Percentiles rank a stretch among this genome's conserved stretches.
phyloP scores from a whole-genome alignment of 2,113 vertebrate species.

The Ptyas mucosa region DNA sequence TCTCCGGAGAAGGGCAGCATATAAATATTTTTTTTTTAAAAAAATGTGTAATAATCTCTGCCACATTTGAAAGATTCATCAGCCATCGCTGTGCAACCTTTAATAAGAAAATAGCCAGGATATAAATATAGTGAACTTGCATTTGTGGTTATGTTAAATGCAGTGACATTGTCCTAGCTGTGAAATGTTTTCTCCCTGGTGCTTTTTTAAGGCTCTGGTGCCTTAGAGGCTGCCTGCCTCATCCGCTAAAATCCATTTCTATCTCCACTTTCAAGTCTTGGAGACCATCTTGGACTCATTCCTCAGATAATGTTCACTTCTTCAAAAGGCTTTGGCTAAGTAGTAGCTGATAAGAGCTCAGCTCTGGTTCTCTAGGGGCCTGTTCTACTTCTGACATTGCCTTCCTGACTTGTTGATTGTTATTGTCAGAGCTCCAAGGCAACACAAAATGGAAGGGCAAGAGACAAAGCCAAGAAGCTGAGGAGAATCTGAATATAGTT shows the following conservation, averaged over 20 bases:
- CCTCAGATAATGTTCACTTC: not conserved
- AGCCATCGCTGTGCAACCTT: not conserved
- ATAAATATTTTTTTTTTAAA: too few species aligned
- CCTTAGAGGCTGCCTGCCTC: too few species aligned
- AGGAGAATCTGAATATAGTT: slow-evolving; percentile 45
- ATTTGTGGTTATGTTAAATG: not conserved
- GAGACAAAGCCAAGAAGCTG: not conserved
- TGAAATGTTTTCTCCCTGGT: not conserved
- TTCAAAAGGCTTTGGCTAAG: not conserved
- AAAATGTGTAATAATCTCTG: not conserved
- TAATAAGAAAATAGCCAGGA: not conserved
- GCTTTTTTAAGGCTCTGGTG: not conserved
- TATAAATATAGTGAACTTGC: not conserved
- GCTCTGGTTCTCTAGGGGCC: not conserved
- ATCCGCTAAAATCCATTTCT: not conserved
- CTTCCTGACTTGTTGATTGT: slow-evolving; percentile 6
- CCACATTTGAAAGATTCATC: not conserved
- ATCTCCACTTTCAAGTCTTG: not conserved
- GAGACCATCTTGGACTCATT: not conserved
- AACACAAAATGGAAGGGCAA: not conserved
- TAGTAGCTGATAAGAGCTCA: not conserved
- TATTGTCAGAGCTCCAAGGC: slow-evolving; percentile 43
- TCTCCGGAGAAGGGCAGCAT: too few species aligned
- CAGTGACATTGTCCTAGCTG: not conserved
- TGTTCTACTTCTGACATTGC: not conserved